A percentile compares a stretch with the other conserved stretches of the same genome.
Conservation (phyloP, 1,140 invertebrate genomes). For the Hylaeus volcanicus region DNA sequence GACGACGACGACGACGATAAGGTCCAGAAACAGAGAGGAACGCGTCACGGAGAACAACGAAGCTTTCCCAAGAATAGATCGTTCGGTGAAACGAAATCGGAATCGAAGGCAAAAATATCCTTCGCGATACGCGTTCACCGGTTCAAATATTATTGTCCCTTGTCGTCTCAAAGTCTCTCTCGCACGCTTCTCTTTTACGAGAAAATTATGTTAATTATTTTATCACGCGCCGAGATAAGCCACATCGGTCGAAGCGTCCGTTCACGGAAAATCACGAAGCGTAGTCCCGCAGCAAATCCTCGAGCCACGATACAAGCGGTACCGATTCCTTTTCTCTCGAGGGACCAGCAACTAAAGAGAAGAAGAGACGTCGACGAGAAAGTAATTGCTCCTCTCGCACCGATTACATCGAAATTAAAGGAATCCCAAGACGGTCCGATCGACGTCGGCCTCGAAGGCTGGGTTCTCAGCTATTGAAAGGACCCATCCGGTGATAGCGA, state of each 20-base stretch:
- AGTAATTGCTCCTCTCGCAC: background rate
- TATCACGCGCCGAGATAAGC: too few species aligned
- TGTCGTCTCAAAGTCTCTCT: too few species aligned
- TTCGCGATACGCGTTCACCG: background rate
- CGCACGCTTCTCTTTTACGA: too few species aligned
- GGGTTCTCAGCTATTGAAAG: background rate
- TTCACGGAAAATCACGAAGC: too few species aligned
- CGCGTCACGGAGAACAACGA: background rate
- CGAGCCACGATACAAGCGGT: background rate
- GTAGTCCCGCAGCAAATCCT: too few species aligned
- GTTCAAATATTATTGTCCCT: too few species aligned
- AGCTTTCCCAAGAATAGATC: background rate
- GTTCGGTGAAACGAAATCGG: conserved; percentile 11
- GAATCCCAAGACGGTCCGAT: background rate
- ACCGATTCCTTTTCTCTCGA: background rate
- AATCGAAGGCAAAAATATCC: background rate
- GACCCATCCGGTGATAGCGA: background rate
- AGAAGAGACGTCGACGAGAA: background rate
- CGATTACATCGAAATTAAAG: conserved; percentile 1
- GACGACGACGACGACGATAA: conserved; percentile 33
- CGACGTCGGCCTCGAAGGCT: background rate
- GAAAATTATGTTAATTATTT: too few species aligned
- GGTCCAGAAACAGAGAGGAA: background rate
- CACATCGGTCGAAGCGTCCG: too few species aligned
- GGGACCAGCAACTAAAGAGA: background rate